Evolutionary conservation across 2,113 vertebrate genomes (phyloP).

Genomic region (Notothenia coriiceps): DNA sequence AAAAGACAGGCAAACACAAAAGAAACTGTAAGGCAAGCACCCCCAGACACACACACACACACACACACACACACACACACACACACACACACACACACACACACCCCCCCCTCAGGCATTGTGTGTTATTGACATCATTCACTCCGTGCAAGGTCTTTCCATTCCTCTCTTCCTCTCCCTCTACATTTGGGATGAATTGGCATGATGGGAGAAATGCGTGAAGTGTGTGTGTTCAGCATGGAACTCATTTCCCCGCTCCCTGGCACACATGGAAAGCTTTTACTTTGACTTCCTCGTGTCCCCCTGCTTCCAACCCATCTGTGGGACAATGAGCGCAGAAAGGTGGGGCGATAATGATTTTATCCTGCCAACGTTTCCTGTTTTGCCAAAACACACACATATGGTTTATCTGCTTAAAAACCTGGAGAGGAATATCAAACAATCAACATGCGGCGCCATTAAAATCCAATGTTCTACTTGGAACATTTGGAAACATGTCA

Average conservation of each 20-base stretch:
- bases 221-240: conserved; percentile 61
- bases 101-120: conserved; percentile 45
- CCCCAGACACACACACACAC: conserved; percentile 31
- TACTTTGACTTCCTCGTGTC: conserved; percentile 49
- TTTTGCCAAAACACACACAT: conserved; percentile 62
- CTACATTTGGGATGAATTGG: conserved; percentile 72
- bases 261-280: conserved; percentile 76
- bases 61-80: conserved; percentile 37
- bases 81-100: conserved; percentile 29
- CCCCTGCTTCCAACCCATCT: conserved; percentile 46
- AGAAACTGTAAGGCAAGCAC: conserved; percentile 55
- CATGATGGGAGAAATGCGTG: conserved; percentile 64
- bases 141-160: conserved; percentile 73
- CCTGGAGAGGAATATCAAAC: conserved; percentile 1
- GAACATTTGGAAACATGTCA: neutral
- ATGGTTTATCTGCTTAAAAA: conserved; percentile 41
- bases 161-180: conserved; percentile 49
- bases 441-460: conserved; percentile 38
- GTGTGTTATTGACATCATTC: conserved; percentile 77
- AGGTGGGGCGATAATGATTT: conserved; percentile 36
- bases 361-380: conserved; percentile 54
- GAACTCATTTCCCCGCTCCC: conserved; percentile 70
- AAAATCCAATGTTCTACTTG: conserved; percentile 17
- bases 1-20: conserved; percentile 70
- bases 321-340: conserved; percentile 59